Evolutionary conservation across 2,888 invertebrate genomes (phyloP).

Genomic region (Alloscopus bannaensis): DNA sequence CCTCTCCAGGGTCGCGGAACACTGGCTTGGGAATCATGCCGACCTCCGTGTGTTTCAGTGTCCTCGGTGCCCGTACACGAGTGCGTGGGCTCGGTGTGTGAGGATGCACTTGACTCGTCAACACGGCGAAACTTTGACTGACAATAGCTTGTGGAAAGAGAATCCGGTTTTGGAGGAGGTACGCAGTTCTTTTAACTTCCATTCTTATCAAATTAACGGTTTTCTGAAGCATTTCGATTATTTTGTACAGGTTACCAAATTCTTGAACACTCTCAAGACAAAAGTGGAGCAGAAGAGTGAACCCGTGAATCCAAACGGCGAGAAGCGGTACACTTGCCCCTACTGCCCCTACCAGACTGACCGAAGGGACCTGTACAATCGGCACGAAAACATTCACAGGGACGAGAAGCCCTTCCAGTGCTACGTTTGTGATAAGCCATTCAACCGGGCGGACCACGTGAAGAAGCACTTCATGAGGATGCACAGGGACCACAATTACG

Average conservation of each 20-base stretch:
- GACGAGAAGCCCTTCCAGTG: constrained; percentile 96
- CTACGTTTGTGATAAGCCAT: constrained; percentile 93
- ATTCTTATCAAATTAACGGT: background rate
- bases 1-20: constrained; percentile 84
- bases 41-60: constrained; percentile 81
- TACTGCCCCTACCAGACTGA: constrained; percentile 95
- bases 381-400: constrained; percentile 94
- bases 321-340: constrained; percentile 85
- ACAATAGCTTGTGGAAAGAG: constrained; percentile 79
- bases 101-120: constrained; percentile 84
- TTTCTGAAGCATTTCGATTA: background rate
- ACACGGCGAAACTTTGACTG: constrained; percentile 82
- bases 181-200: background rate
- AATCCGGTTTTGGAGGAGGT: constrained; percentile 85
- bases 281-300: constrained; percentile 77
- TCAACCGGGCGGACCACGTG: constrained; percentile 95
- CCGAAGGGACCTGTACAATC: constrained; percentile 90
- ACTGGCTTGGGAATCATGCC: constrained; percentile 86
- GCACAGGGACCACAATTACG: constrained; percentile 93
- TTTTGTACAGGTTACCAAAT: constrained; percentile 78
- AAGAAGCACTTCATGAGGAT: constrained; percentile 95
- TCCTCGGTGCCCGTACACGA: constrained; percentile 84
- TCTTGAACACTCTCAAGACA: constrained; percentile 82
- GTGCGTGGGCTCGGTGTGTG: constrained; percentile 86
- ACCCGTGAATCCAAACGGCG: constrained; percentile 67